phyloP scores from a whole-genome alignment of 1,140 invertebrate genomes.

The Phymorhynchus buccinoides region DNA sequence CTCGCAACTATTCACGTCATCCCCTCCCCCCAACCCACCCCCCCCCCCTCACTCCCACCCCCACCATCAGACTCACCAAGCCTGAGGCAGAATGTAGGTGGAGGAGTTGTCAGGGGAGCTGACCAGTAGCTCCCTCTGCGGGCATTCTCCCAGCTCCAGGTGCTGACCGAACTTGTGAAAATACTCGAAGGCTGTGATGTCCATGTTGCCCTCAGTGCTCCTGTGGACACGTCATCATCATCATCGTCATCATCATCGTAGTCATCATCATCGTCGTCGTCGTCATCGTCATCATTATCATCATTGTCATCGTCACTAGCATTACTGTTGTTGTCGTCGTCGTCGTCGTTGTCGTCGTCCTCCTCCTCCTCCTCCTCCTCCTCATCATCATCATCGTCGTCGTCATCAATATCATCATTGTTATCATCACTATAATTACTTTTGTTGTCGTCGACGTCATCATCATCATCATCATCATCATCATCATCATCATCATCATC shows the following conservation, averaged over 20 bases:
- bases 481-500: background rate
- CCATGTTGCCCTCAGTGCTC: conserved; percentile 38
- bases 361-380: background rate
- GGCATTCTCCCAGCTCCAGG: conserved; percentile 55
- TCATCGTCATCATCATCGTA: background rate
- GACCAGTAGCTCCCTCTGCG: conserved; percentile 41
- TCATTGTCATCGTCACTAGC: background rate
- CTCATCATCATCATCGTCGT: background rate
- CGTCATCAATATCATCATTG: background rate
- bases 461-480: background rate
- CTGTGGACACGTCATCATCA: conserved; percentile 33
- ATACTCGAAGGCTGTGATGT: conserved; percentile 58
- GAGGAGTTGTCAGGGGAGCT: conserved; percentile 18
- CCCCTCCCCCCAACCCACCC: background rate
- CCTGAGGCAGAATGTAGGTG: background rate
- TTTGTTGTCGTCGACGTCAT: too few species aligned
- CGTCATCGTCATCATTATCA: background rate
- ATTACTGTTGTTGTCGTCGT: background rate
- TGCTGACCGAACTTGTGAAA: conserved; percentile 46
- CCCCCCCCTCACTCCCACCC: background rate
- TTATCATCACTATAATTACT: too few species aligned
- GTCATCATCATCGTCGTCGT: background rate
- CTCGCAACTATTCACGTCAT: background rate
- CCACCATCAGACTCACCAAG: conserved; percentile 28
- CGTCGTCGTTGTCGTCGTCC: background rate